Evolutionary conservation across 2,888 invertebrate species (phyloP).

Genomic region (Acanthopleura granulata): DNA sequence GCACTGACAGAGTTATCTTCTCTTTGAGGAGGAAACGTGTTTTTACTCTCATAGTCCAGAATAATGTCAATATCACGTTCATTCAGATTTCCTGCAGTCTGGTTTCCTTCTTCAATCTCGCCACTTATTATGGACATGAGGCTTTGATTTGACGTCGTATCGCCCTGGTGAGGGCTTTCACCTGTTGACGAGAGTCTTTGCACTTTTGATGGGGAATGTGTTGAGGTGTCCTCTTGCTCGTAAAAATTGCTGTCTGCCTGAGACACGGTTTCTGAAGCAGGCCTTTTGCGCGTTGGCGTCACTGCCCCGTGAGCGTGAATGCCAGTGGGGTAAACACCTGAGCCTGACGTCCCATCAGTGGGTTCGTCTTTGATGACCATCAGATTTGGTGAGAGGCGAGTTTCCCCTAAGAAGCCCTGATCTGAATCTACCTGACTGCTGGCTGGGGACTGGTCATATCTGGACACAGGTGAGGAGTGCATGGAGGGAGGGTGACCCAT

Average conservation of each 20-base stretch:
- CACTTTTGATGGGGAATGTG: not conserved
- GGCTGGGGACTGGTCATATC: too few relatives aligned
- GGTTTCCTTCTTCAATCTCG: not conserved
- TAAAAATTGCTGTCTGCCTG: not conserved
- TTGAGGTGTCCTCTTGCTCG: not conserved
- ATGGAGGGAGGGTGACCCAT: not conserved
- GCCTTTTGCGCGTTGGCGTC: not conserved
- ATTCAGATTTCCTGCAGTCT: not conserved
- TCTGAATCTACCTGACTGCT: not conserved
- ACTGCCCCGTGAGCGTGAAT: not conserved
- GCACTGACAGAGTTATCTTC: not conserved
- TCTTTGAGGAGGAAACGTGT: not conserved
- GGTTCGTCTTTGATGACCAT: not conserved
- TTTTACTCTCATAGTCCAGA: not conserved
- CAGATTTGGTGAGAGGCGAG: not conserved
- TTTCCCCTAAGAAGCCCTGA: not conserved
- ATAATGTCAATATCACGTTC: not conserved
- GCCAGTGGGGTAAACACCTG: not conserved
- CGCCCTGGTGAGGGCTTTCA: not conserved
- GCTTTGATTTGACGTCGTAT: not conserved
- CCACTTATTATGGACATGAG: not conserved
- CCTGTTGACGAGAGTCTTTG: conserved; percentile 4
- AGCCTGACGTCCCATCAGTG: not conserved
- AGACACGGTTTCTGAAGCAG: not conserved
- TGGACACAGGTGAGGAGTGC: not conserved